A percentile compares a stretch with the other conserved stretches of the same genome.
Evolutionary conservation across 2,888 invertebrate genomes (phyloP).

Genomic region (Drosophila fungiperda): DNA sequence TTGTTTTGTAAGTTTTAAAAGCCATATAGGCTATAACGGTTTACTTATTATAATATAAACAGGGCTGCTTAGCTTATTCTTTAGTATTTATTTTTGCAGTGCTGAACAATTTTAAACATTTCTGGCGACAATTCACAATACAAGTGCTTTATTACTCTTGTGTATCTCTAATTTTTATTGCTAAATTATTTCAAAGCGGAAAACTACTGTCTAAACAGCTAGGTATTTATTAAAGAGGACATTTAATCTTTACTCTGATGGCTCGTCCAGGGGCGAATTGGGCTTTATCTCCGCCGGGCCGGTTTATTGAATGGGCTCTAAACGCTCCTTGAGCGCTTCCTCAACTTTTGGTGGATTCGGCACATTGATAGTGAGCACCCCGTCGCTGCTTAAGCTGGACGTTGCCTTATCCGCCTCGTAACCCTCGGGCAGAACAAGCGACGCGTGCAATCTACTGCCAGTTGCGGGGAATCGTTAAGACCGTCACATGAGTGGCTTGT

Average conservation of each 20-base stretch:
- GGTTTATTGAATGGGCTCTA: slow-evolving; percentile 88
- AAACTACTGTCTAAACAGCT: background rate
- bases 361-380: slow-evolving; percentile 89
- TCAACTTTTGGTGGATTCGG: slow-evolving; percentile 85
- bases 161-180: background rate
- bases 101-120: background rate
- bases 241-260: background rate
- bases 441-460: slow-evolving; percentile 83
- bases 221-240: background rate
- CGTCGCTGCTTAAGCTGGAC: slow-evolving; percentile 91
- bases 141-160: background rate
- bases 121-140: background rate
- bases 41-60: background rate
- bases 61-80: background rate
- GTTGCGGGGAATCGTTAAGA: slow-evolving; percentile 43
- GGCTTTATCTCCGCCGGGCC: slow-evolving; percentile 79
- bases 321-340: slow-evolving; percentile 85
- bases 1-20: background rate
- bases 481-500: slow-evolving; percentile 52
- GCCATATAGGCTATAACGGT: background rate
- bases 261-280: slow-evolving; percentile 24
- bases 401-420: slow-evolving; percentile 90
- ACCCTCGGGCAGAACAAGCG: slow-evolving; percentile 90
- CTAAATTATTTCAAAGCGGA: background rate
- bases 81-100: background rate